Evolutionary conservation across 2,888 invertebrate genomes (phyloP).

Genomic region (Hoplodrina ambigua): DNA sequence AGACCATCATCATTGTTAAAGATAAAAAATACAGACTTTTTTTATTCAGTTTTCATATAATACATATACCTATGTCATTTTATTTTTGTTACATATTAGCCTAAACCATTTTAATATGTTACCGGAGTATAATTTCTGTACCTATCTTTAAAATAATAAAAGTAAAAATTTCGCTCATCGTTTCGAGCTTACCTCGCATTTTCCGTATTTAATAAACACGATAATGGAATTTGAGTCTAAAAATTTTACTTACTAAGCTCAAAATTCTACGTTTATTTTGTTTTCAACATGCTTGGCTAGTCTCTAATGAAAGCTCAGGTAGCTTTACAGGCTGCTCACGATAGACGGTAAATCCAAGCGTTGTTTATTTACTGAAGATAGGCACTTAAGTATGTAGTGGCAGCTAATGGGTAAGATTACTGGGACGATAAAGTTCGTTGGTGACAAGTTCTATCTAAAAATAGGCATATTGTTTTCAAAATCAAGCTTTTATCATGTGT

Average conservation of each 20-base stretch:
- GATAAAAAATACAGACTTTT: too few species aligned
- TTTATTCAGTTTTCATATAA: too few species aligned
- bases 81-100: background rate
- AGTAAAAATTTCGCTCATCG: slow-evolving; percentile 4
- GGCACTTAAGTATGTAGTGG: slow-evolving; percentile 3
- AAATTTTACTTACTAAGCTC: slow-evolving; percentile 25
- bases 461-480: too few species aligned
- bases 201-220: slow-evolving; percentile 34
- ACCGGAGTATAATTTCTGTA: slow-evolving; percentile 2
- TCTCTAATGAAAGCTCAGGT: slow-evolving; percentile 2
- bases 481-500: too few species aligned
- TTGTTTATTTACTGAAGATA: slow-evolving; percentile 16
- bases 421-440: slow-evolving; percentile 27
- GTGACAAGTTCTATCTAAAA: too few species aligned
- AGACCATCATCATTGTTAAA: too few species aligned
- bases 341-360: slow-evolving; percentile 7
- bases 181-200: slow-evolving; percentile 12
- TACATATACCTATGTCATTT: too few species aligned
- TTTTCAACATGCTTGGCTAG: slow-evolving; percentile 12
- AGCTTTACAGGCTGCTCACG: background rate
- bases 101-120: slow-evolving; percentile 22
- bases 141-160: slow-evolving; percentile 18
- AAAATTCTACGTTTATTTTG: slow-evolving; percentile 17
- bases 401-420: slow-evolving; percentile 20
- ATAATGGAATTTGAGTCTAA: slow-evolving; percentile 25